Base-by-base conservation (phyloP, 2,797 vertebrate genomes). In the Sebastes nivosus region DNA sequence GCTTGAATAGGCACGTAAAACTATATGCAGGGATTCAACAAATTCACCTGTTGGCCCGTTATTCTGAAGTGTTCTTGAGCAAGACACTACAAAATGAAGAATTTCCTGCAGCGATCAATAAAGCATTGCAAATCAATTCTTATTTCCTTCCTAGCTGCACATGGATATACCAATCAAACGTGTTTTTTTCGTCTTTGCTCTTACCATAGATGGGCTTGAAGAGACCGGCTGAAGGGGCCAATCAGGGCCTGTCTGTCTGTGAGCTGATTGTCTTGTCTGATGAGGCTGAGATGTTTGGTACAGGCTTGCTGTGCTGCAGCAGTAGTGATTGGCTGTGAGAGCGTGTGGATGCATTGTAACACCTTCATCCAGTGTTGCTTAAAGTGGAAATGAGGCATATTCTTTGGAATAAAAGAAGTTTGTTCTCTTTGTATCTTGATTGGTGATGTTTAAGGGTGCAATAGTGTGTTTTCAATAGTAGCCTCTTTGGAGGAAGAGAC, bases 261-360 rank as follows among this genome's bases (percentile, higher is more conserved):
- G 46, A 11, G 22, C 34, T 80, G 65, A 70, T 79, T 81, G 75
- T 80, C 42, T 64, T 14, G 8, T 59, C 60, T 73, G 77, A 83
- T 73, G 70, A 85, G 64, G 13, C 71, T 29, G 54, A 55, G 27
- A 52, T 76, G 54, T 75, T 69, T 75, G 69, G 9, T 16, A 12
- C 24, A 42, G 18, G 6, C 9, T 27, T 32, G 34, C 10, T 7
- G 18, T 7, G 14, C 29, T 54, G 52, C 52, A 54, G 52, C 52
- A 12, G 12, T 2, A n/a, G 25, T 20, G 46, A 10, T 71, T 54
- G 34, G 16, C 32, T 61, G 50, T 50, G 25, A 55, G 22, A 25
- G 29, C 0, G 0, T 55, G 24, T 3, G 25, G 16, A 25, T 81
- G 20, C n/a, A 25, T 32, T 65, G 25, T 34, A 36, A 70, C n/a